Base-by-base conservation (phyloP, 2,888 invertebrate species). In the Drosophila bunnanda region DNA sequence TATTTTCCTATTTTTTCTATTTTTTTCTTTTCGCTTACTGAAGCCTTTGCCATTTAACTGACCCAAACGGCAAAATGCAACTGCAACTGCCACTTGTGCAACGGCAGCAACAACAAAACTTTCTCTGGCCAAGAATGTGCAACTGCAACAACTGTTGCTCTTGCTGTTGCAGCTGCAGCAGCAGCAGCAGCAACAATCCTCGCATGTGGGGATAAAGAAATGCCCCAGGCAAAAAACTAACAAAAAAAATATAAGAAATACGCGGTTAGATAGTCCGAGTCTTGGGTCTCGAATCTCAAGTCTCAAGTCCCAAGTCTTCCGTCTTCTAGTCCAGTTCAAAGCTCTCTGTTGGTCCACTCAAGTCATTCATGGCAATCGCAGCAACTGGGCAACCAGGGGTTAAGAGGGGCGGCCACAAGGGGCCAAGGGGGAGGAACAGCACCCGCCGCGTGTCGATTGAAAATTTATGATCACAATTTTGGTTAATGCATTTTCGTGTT, bases 401-500 rank as follows among this genome's bases (percentile, higher is more conserved):
- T 39, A 44, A 62, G 48, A 48, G 54, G 57, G 50, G 25, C 25
- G 25, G 25, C 25, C 25, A 25, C 25, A 25, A 25, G 25, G 25
- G 25, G 25, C n/a, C n/a, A 44, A 62, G 48, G 54, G 46, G 57
- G 50, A 67, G 73, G 56, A 65, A 62, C 70, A 67, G 69, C 78
- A 65, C 72, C 78, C 60, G 62, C 72, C 86, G 85, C 83, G 85
- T 85, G 87, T 87, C 89, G 89, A 90, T 90, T 89, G 86, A 89
- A 91, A 91, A 91, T 91, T 91, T 91, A 91, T 91, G 91, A 91
- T 91, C 91, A 88, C 91, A 91, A 91, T 91, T 91, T 91, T 91
- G 88, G 91, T 91, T 91, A 91, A 91, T 91, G 91, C 91, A 91
- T 91, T 91, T 91, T 90, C 91, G 89, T 91, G 91, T 91, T 86